Percentiles rank a stretch among this genome's conserved stretches.
Conservation (phyloP, 2,113 vertebrate genomes). For the Callionymus lyra region DNA sequence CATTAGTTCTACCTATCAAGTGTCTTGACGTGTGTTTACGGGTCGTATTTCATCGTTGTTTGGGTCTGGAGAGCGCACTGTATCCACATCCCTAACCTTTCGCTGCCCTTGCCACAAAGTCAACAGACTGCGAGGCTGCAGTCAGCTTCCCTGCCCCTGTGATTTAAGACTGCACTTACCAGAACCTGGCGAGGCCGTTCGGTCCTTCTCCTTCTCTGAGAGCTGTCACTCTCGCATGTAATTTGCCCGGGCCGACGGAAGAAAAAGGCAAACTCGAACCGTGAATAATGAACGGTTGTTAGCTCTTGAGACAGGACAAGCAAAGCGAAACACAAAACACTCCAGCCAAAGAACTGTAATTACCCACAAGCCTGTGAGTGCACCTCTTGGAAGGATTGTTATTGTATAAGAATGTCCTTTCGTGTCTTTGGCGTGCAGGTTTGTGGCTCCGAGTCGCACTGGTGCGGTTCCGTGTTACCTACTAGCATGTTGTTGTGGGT, state of each 20-base stretch:
- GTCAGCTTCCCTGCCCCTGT: conserved; percentile 54
- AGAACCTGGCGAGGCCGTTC: conserved; percentile 41
- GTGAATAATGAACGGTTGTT: conserved; percentile 75
- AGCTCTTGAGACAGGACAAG: conserved; percentile 69
- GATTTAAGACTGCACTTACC: conserved; percentile 67
- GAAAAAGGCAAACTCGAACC: conserved; percentile 52
- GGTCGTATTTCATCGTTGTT: conserved; percentile 40
- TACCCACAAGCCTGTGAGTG: conserved; percentile 67
- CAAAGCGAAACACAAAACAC: conserved; percentile 73
- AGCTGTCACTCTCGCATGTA: conserved; percentile 71
- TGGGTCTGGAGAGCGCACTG: conserved; percentile 34
- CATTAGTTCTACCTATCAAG: no score
- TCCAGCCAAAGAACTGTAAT: conserved; percentile 70
- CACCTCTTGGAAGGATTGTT: conserved; percentile 67
- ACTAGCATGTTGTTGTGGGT: conserved; percentile 24
- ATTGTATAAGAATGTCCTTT: conserved; percentile 68
- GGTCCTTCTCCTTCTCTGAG: conserved; percentile 57
- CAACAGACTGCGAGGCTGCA: conserved; percentile 62
- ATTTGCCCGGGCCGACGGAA: conserved; percentile 61
- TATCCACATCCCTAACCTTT: conserved; percentile 41
- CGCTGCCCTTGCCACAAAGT: conserved; percentile 65
- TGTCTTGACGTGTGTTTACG: conserved; percentile 7
- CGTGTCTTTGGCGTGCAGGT: conserved; percentile 61
- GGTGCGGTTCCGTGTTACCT: conserved; percentile 31
- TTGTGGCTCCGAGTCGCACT: conserved; percentile 30